phyloP scores from a whole-genome alignment of 2,113 vertebrate genomes.

The Cyanistes caeruleus region DNA sequence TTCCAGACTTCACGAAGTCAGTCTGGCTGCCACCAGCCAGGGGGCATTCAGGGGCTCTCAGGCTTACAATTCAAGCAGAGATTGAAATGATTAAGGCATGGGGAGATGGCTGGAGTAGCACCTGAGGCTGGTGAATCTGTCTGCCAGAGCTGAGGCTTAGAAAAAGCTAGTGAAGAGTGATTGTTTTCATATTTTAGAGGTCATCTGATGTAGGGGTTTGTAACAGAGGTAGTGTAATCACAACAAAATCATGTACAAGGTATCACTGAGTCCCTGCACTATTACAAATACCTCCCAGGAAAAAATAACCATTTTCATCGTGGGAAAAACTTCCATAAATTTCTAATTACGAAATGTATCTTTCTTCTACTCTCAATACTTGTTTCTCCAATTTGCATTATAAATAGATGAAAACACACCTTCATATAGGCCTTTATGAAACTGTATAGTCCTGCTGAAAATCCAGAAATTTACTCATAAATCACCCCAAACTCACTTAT shows the following conservation, averaged over 20 bases:
- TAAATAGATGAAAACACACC: background rate
- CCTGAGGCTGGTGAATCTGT: conserved; percentile 6
- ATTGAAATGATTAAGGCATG: conserved; percentile 5
- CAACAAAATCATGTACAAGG: background rate
- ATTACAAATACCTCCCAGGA: background rate
- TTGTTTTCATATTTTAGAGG: conserved; percentile 45
- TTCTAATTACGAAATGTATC: background rate
- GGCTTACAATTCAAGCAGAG: conserved; percentile 24
- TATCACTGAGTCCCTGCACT: background rate
- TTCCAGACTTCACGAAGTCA: background rate
- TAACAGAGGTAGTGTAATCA: background rate
- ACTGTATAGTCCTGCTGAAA: background rate
- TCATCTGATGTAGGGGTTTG: background rate
- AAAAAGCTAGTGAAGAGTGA: background rate
- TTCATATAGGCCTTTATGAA: background rate
- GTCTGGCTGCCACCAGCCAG: conserved; percentile 1
- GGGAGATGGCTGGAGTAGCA: background rate
- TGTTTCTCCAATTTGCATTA: conserved; percentile 6
- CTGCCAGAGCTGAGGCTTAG: background rate
- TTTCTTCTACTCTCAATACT: conserved; percentile 7
- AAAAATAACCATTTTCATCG: background rate
- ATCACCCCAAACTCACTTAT: conserved; percentile 10
- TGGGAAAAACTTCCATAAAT: background rate
- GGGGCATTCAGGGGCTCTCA: conserved; percentile 11
- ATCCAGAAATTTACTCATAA: background rate